A percentile compares a stretch with the other conserved stretches of the same genome.
phyloP scores from a whole-genome alignment of 2,797 vertebrate species.

The Brachyalestes nurse region DNA sequence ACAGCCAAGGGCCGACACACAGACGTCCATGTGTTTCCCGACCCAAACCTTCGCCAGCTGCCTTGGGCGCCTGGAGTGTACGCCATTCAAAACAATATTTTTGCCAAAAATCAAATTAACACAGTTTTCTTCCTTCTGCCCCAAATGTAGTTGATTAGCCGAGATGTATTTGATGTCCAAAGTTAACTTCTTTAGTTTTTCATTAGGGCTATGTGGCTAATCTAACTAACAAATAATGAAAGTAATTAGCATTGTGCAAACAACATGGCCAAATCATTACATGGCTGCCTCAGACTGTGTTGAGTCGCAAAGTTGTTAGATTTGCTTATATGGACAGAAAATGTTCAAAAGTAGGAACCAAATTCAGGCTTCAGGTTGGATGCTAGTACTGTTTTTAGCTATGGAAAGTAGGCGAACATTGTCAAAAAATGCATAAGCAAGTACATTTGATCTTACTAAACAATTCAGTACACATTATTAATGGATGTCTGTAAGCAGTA shows the following conservation, averaged over 20 bases:
- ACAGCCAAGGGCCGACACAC: not conserved
- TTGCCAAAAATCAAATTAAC: not conserved
- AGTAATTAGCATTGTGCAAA: not conserved
- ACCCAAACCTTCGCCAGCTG: not conserved
- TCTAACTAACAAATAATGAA: not conserved
- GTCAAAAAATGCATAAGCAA: not conserved
- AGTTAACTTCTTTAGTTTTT: not conserved
- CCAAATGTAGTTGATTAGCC: not conserved
- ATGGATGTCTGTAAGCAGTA: no score
- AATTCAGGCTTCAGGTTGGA: no score
- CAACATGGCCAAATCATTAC: not conserved
- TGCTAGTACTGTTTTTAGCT: no score
- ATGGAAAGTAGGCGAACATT: not conserved
- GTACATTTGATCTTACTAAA: no score
- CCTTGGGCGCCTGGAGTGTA: constrained; percentile 9
- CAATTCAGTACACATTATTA: no score
- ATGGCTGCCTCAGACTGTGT: not conserved
- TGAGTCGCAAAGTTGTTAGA: not conserved
- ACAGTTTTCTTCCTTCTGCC: not conserved
- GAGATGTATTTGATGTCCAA: not conserved
- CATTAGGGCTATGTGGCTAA: not conserved
- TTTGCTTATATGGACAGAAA: not conserved
- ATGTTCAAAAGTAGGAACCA: no score
- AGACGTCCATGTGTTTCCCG: not conserved
- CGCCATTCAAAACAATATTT: not conserved